Evolutionary conservation across 2,113 vertebrate species (phyloP).

Genomic region (Psephotus haematonotus): DNA sequence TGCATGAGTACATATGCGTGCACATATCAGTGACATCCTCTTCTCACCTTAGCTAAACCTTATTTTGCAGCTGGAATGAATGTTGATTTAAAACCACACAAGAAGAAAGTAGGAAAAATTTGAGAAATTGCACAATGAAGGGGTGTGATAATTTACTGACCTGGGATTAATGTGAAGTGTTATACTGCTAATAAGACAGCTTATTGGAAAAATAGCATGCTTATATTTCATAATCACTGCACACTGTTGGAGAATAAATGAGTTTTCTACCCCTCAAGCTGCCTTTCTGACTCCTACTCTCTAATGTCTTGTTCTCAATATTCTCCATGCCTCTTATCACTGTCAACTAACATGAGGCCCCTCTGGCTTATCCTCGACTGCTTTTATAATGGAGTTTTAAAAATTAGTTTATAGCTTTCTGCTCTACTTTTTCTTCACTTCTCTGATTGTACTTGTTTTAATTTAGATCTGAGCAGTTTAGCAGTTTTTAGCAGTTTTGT

Average conservation of each 20-base stretch:
- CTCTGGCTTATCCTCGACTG: slow-evolving; percentile 17
- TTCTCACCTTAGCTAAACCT: neutral
- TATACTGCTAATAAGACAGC: neutral
- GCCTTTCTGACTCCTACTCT: neutral
- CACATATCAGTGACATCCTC: neutral
- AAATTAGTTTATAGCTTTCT: neutral
- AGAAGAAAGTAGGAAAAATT: neutral
- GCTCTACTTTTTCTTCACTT: neutral
- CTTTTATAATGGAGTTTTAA: neutral
- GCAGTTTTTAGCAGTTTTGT: neutral
- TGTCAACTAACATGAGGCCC: neutral
- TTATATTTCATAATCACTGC: neutral
- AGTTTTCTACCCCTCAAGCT: neutral
- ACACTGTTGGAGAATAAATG: neutral
- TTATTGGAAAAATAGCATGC: neutral
- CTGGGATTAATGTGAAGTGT: neutral
- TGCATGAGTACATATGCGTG: neutral
- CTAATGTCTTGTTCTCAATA: neutral
- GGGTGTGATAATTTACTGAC: neutral
- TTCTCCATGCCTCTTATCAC: neutral
- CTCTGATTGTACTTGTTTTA: neutral
- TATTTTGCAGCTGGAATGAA: neutral
- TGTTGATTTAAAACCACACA: neutral
- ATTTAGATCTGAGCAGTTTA: neutral
- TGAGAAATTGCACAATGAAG: neutral